Conservation (phyloP, 92 coral and sea anemone genomes). For the Heliopora coerulea region DNA sequence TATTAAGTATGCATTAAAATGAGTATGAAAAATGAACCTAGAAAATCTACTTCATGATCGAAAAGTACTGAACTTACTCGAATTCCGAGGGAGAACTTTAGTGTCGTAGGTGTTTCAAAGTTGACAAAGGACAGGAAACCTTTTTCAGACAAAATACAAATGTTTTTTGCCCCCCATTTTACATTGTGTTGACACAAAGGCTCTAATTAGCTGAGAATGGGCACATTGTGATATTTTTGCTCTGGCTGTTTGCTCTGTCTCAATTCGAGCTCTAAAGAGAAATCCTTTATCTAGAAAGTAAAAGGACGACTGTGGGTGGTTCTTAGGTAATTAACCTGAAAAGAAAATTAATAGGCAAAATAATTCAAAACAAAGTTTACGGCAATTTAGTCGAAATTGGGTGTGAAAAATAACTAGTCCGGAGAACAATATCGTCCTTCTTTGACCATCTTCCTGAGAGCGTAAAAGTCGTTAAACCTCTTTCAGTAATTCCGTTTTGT, state of each 20-base stretch:
- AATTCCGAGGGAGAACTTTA: neutral
- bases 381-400: conserved; percentile 11
- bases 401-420: conserved; percentile 31
- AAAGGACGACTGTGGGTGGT: conserved; percentile 35
- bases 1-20: too few relatives aligned
- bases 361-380: conserved; percentile 35
- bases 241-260: conserved; percentile 20
- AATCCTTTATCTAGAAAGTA: conserved; percentile 8
- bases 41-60: too few relatives aligned
- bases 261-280: neutral
- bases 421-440: conserved; percentile 27
- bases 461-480: neutral
- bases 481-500: neutral
- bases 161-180: conserved; percentile 38
- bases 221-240: conserved; percentile 36
- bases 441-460: conserved; percentile 11
- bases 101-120: conserved; percentile 4
- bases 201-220: conserved; percentile 47
- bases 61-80: too few relatives aligned
- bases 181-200: conserved; percentile 33
- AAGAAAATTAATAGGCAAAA: conserved; percentile 32
- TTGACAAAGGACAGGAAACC: conserved; percentile 37
- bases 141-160: conserved; percentile 26
- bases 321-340: conserved; percentile 16
- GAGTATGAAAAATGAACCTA: neutral